phyloP scores from a whole-genome alignment of 1,140 invertebrate species.

The Diachasma alloeum region DNA sequence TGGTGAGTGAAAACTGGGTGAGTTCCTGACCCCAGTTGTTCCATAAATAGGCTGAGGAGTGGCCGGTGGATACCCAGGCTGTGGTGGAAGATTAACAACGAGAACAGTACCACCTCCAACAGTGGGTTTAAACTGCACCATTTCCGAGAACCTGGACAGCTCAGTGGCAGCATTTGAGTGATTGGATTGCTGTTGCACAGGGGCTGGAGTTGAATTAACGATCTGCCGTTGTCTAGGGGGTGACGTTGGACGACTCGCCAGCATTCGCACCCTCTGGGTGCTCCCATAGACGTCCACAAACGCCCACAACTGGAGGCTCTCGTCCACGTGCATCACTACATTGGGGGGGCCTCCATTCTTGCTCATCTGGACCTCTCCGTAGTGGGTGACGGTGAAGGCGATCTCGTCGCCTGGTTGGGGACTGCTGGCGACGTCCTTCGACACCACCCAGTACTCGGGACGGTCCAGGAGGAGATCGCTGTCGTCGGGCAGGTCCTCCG shows the following conservation, averaged over 20 bases:
- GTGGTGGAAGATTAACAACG: slow-evolving; percentile 81
- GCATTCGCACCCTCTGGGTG: slow-evolving; percentile 83
- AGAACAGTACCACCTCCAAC: slow-evolving; percentile 76
- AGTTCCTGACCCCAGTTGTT: slow-evolving; percentile 19
- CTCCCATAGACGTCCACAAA: slow-evolving; percentile 97
- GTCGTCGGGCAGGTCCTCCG: slow-evolving; percentile 88
- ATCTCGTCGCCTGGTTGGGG: slow-evolving; percentile 89
- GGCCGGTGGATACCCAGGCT: slow-evolving; percentile 48
- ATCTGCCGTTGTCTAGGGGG: slow-evolving; percentile 52
- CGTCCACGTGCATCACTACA: slow-evolving; percentile 94
- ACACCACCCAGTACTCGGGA: slow-evolving; percentile 97
- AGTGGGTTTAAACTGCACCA: slow-evolving; percentile 71
- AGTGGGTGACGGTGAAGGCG: slow-evolving; percentile 83
- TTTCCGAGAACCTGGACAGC: slow-evolving; percentile 64
- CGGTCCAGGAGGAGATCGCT: slow-evolving; percentile 90
- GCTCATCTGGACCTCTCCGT: slow-evolving; percentile 88
- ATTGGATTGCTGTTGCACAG: slow-evolving; percentile 49
- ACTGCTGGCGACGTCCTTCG: slow-evolving; percentile 87
- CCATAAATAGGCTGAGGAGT: slow-evolving; percentile 51
- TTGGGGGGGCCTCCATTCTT: slow-evolving; percentile 84
- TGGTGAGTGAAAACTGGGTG: slow-evolving; percentile 34
- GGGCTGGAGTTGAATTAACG: slow-evolving; percentile 21
- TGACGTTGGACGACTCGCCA: slow-evolving; percentile 64
- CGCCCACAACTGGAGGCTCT: slow-evolving; percentile 87
- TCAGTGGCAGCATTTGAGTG: slow-evolving; percentile 57